Conservation (phyloP, 2,888 invertebrate genomes). For the Halocaridina rubra region DNA sequence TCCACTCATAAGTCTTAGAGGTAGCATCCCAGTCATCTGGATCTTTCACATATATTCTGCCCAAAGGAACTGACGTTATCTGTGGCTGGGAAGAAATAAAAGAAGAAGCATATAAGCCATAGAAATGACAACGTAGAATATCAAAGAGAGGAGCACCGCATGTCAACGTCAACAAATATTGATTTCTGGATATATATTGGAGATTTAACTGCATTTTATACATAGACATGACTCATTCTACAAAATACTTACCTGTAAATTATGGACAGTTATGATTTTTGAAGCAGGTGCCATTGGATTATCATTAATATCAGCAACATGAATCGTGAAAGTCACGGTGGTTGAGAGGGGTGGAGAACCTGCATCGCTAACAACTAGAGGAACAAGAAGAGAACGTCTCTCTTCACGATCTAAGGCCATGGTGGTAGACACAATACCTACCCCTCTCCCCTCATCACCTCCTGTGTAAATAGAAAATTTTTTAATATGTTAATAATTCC, state of each 20-base stretch:
- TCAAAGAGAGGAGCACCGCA: no score
- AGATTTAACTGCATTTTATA: no score
- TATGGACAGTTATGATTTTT: slow-evolving; percentile 37
- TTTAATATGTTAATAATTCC: no score
- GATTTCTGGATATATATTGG: no score
- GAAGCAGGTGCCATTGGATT: slow-evolving; percentile 32
- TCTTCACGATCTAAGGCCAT: slow-evolving; percentile 84
- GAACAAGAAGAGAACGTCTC: slow-evolving; percentile 80
- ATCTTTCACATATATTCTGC: slow-evolving; percentile 43
- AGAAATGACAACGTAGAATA: no score
- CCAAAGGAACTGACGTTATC: slow-evolving; percentile 12
- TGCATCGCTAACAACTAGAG: slow-evolving; percentile 87
- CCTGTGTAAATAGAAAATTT: no score
- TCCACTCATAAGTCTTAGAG: slow-evolving; percentile 33
- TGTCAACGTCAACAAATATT: no score
- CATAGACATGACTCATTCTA: no score
- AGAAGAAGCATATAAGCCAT: neutral
- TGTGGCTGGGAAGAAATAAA: neutral
- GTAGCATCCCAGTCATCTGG: slow-evolving; percentile 42
- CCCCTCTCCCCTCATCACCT: slow-evolving; percentile 30
- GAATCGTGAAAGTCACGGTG: slow-evolving; percentile 50
- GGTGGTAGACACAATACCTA: slow-evolving; percentile 81
- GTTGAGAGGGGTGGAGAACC: slow-evolving; percentile 69
- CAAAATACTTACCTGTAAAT: slow-evolving; percentile 15
- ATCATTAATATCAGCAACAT: slow-evolving; percentile 27